Percentiles rank a stretch among this genome's conserved stretches.
Conservation (phyloP, 2,888 invertebrate species). For the Byasa hedistus region DNA sequence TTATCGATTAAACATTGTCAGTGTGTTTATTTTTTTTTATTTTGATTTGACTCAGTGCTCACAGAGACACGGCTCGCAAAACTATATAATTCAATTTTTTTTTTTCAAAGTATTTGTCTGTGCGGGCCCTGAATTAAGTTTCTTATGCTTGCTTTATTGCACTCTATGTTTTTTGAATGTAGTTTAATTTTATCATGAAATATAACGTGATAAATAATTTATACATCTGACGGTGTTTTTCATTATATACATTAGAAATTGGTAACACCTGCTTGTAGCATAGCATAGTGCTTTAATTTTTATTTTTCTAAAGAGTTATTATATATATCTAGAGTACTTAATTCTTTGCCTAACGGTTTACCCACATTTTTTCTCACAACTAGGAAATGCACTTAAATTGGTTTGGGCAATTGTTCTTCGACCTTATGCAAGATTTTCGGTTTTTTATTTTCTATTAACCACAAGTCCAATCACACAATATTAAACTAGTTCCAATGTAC, state of each 20-base stretch:
- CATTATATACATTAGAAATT: constrained; percentile 52
- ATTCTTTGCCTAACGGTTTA: constrained; percentile 35
- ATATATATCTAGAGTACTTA: constrained; percentile 44
- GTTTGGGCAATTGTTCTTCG: constrained; percentile 3
- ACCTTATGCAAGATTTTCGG: neutral
- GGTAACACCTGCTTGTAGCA: constrained; percentile 63
- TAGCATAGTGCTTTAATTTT: constrained; percentile 60
- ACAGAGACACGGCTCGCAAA: constrained; percentile 29
- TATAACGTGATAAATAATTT: constrained; percentile 60
- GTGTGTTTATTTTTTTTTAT: constrained; percentile 35
- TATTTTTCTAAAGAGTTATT: constrained; percentile 42
- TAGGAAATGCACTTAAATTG: neutral
- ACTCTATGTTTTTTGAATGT: constrained; percentile 54
- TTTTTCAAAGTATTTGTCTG: constrained; percentile 20
- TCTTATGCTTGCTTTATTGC: constrained; percentile 54
- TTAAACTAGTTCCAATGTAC: constrained; percentile 19
- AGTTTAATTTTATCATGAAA: constrained; percentile 52
- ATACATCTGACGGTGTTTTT: constrained; percentile 58
- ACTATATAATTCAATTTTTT: constrained; percentile 2
- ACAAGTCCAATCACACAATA: constrained; percentile 23
- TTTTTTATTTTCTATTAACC: constrained; percentile 8
- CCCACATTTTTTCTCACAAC: neutral
- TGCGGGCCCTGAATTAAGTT: constrained; percentile 39
- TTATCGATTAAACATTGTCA: constrained; percentile 29
- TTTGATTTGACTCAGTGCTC: constrained; percentile 33